Evolutionary conservation across 2,113 vertebrate species (phyloP).

Genomic region (Crotalus helleri): DNA sequence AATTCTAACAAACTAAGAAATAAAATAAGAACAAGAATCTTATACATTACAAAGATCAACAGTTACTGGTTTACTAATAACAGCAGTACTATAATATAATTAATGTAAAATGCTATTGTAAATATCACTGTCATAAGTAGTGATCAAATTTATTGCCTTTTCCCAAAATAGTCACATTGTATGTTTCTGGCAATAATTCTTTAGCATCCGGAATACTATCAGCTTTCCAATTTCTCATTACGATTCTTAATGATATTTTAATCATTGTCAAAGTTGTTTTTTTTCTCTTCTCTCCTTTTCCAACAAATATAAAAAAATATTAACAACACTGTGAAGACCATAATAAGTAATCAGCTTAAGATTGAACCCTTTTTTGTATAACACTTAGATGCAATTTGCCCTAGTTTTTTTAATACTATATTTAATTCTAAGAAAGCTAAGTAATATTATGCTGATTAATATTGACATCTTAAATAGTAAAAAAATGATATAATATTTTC

Average conservation of each 20-base stretch:
- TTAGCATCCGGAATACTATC: background rate
- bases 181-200: background rate
- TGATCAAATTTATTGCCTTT: background rate
- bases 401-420: no score
- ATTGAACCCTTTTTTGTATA: no score
- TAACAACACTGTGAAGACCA: no score
- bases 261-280: background rate
- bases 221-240: background rate
- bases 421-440: no score
- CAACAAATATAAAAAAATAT: no score
- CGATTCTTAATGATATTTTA: background rate
- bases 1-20: background rate
- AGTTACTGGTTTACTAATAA: background rate
- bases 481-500: no score
- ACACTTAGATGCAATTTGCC: no score
- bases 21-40: background rate
- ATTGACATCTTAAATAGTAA: no score
- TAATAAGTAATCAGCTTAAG: no score
- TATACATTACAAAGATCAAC: background rate
- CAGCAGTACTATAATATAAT: background rate
- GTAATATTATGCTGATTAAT: no score
- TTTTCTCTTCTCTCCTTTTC: no score
- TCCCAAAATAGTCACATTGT: background rate
- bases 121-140: background rate
- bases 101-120: background rate